A percentile compares a stretch with the other conserved stretches of the same genome.
Evolutionary conservation across 2,113 vertebrate genomes (phyloP).

Genomic region (Nerophis ophidion): DNA sequence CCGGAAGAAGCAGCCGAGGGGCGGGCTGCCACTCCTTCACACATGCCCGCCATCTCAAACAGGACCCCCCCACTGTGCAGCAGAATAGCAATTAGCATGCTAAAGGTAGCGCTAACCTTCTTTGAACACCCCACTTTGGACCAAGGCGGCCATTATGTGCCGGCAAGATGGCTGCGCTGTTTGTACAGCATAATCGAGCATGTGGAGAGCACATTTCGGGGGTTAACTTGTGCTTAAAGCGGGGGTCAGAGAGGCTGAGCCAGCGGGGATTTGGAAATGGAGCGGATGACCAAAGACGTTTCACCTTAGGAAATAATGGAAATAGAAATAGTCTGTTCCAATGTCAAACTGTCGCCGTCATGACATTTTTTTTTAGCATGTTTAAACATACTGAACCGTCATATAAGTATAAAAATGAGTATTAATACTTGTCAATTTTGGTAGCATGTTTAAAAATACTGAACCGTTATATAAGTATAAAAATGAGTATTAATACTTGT

Average conservation of each 20-base stretch:
- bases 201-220: constrained; percentile 36
- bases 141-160: constrained; percentile 36
- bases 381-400: too few relatives aligned
- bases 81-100: constrained; percentile 71
- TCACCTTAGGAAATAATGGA: too few relatives aligned
- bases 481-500: too few relatives aligned
- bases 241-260: constrained; percentile 31
- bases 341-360: too few relatives aligned
- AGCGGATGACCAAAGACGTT: too few relatives aligned
- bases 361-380: too few relatives aligned
- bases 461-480: too few relatives aligned
- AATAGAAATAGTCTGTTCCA: too few relatives aligned
- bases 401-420: too few relatives aligned
- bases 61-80: constrained; percentile 57
- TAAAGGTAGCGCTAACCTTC: constrained; percentile 59
- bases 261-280: too few relatives aligned
- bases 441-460: too few relatives aligned
- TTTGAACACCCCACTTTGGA: constrained; percentile 46
- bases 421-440: too few relatives aligned
- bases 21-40: constrained; percentile 33
- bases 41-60: constrained; percentile 59
- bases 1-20: constrained; percentile 42
- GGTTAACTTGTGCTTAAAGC: constrained; percentile 42
- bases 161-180: constrained; percentile 31
- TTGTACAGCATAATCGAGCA: constrained; percentile 41